These are phyloP conservation scores for Toxotes lorentzi DNA, from an alignment of 2,797 vertebrate species.

Conservation along the genomic window DNA sequence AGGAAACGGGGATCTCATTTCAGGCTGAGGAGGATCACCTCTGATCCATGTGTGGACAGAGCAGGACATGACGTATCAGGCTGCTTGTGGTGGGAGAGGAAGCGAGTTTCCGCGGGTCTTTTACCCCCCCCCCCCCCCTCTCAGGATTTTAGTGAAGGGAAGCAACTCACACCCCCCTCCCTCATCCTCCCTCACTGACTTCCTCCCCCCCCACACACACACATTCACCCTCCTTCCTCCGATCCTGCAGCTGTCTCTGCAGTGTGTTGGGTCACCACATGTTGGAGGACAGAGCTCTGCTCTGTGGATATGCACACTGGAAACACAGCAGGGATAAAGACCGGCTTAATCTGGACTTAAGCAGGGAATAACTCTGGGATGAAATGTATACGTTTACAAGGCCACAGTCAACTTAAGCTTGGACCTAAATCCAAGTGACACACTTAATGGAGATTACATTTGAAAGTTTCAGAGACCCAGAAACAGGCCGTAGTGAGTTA, in stretches of 20 bases:
- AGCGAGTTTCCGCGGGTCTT: conserved; percentile 67
- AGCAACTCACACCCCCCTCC: conserved; percentile 20
- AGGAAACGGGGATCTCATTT: conserved; percentile 54
- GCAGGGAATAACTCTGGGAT: conserved; percentile 20
- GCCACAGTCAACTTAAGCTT: conserved; percentile 8
- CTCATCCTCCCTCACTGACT: conserved; percentile 39
- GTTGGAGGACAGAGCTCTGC: conserved; percentile 71
- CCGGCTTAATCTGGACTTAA: conserved; percentile 52
- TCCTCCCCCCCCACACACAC: conserved; percentile 49
- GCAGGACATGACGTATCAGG: conserved; percentile 67
- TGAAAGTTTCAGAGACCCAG: conserved; percentile 34
- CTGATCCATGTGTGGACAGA: conserved; percentile 35
- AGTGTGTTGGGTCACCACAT: conserved; percentile 72
- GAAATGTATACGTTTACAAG: conserved; percentile 33
- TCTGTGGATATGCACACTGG: conserved; percentile 52
- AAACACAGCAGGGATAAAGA: conserved; percentile 49
- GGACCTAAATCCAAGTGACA: conserved; percentile 53
- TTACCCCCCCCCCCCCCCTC: neutral
- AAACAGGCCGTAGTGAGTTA: conserved; percentile 36
- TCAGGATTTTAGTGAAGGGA: conserved; percentile 48
- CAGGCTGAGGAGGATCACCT: conserved; percentile 39
- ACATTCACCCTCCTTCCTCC: conserved; percentile 22
- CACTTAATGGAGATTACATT: conserved; percentile 35
- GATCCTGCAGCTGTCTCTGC: conserved; percentile 79
- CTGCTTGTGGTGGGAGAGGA: conserved; percentile 74